Base-by-base conservation (phyloP, 2,888 invertebrate species). In the Patella depressa region DNA sequence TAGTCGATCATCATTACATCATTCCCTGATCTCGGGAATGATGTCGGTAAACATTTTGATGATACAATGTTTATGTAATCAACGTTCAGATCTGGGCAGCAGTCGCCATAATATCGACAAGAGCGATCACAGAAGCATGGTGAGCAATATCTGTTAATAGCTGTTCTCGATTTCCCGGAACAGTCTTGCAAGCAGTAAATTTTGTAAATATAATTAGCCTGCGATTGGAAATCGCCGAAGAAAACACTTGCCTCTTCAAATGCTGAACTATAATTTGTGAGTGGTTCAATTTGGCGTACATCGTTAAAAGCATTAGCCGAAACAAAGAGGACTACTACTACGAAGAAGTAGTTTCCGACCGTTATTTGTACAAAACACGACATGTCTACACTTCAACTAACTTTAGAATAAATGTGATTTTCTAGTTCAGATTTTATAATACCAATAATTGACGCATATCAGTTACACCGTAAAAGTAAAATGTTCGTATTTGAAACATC, bases 61-160 rank as follows among this genome's bases (percentile, higher is more conserved):
- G 19, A 7, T 24, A n/a, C 19, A 19, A 65, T 24, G 65, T 65
- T 24, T 11, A 19, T 65, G 24, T 24, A 65, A 17, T 9, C 12
- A 65, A 12, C 17, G 17, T 71, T 29, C 19, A 29, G 24, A 73
- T 73, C 73, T 55, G 73, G 73, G 19, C 73, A 73, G 53, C 73
- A 73, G 34, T 73, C 73, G 24, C 73, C 73, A 53, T 73, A 73
- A 17, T 53, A 53, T 14, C 15, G 24, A 14, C 73, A 73, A 15
- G 53, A 5, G 45, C 17, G 17, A 55, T 73, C 73, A 53, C 73
- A 73, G 55, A 54, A 73, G 29, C 73, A 73, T 3, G 17, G 11
- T 19, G 5, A 24, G 53, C 73, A 73, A 24, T 14, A 19, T 24
- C 11, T 53, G 54, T 53, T 73, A 17, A 14, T 19, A 54, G 24